Percentiles rank a stretch among this genome's conserved stretches.
Conservation (phyloP, 2,888 invertebrate genomes). For the Hemaris fuciformis region DNA sequence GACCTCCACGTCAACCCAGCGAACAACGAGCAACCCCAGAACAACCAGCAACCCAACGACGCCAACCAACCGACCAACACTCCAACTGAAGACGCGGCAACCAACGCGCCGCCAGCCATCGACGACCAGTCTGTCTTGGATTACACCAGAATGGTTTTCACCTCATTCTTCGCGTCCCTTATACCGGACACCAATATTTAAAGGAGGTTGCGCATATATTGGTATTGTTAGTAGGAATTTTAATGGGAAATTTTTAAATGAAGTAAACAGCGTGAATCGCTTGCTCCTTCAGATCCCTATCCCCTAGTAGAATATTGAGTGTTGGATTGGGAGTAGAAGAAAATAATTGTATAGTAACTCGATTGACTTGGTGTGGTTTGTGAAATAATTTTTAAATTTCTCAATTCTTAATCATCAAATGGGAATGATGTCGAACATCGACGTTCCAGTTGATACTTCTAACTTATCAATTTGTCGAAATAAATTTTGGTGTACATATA, state of each 20-base stretch:
- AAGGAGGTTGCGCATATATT: no score
- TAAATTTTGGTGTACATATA: no score
- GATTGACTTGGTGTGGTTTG: background rate
- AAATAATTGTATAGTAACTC: background rate
- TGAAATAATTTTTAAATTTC: no score
- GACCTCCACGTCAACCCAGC: conserved; percentile 68
- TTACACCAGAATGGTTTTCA: conserved; percentile 93
- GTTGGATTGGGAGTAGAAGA: background rate
- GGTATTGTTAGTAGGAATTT: no score
- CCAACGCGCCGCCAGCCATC: conserved; percentile 24
- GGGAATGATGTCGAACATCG: no score
- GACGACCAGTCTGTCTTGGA: conserved; percentile 81
- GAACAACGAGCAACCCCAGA: conserved; percentile 20
- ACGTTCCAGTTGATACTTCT: no score
- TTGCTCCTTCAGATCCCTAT: no score
- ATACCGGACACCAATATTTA: conserved; percentile 90
- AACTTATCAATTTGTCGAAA: no score
- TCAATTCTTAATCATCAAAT: no score
- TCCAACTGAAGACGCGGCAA: background rate
- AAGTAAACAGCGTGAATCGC: no score
- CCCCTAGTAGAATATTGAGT: background rate
- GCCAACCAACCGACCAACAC: conserved; percentile 18
- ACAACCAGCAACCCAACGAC: conserved; percentile 3
- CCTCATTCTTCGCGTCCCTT: conserved; percentile 96
- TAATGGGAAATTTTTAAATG: conserved; percentile 2